Evolutionary conservation across 2,113 vertebrate genomes (phyloP).

Genomic region (Osmerus eperlanus): DNA sequence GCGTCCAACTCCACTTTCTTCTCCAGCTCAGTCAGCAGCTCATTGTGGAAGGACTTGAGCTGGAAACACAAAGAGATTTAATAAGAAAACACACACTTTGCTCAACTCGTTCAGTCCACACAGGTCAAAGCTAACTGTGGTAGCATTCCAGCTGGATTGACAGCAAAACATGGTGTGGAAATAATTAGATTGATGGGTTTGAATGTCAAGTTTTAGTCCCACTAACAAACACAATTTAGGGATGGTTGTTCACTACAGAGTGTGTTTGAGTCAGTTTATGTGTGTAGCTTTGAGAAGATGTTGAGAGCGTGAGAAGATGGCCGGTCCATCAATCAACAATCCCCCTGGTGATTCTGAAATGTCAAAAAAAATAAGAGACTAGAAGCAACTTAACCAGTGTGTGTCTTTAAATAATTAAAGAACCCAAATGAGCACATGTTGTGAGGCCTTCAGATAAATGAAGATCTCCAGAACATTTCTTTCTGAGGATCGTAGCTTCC

Average conservation of each 20-base stretch:
- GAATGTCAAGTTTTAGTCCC: background rate
- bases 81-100: background rate
- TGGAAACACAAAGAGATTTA: slow-evolving; percentile 48
- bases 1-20: slow-evolving; percentile 98
- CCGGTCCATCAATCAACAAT: background rate
- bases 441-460: background rate
- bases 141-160: too few relatives aligned
- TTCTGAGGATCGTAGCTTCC: background rate
- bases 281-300: background rate
- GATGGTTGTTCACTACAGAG: background rate
- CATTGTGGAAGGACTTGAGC: slow-evolving; percentile 97
- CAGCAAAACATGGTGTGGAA: too few relatives aligned
- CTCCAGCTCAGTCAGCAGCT: slow-evolving; percentile 93
- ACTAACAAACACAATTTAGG: background rate
- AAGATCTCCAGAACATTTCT: background rate
- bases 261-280: background rate
- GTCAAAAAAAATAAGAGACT: background rate
- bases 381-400: too few relatives aligned
- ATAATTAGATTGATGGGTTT: too few relatives aligned
- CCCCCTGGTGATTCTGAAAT: background rate
- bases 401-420: background rate
- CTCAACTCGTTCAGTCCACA: background rate
- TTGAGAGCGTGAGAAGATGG: background rate
- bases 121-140: background rate
- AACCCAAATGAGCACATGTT: background rate